Base-by-base conservation (phyloP, 1,140 invertebrate genomes). In the Diachasma alloeum region DNA sequence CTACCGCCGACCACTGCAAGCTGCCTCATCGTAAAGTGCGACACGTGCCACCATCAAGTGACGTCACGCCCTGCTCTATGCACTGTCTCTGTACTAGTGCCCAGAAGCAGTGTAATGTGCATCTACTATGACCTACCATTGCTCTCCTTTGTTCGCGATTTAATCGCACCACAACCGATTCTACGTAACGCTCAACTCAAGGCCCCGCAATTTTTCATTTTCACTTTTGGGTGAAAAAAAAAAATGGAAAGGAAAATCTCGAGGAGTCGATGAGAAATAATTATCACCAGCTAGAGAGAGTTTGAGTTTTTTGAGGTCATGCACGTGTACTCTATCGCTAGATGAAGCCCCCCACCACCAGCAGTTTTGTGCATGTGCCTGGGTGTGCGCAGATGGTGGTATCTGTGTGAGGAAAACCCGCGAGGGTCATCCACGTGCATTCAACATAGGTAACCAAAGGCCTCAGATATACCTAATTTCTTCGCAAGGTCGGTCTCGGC, bases 11-110 rank as follows among this genome's bases (percentile, higher is more conserved):
- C 76, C 76, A 69, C 72, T 67, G 36, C 24, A 67, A 75, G 70
- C 75, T 59, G 78, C 74, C 15, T 77, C 75, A 67, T 77, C 73
- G 75, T 81, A 81, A 84, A 80, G 77, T 31, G 79, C 76, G 86
- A 81, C 87, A 87, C 86, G 86, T 87, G 87, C 85, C 85, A 79
- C 80, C 72, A 19, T 3, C 48, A 17, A 75, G 70, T 87, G 87
- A 87, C 87, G 87, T 88, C 87, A 88, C 82, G 46, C 73, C 72
- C 59, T 19, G 46, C 31, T 77, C 72, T 80, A 82, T 84, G 85
- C 84, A 86, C 78, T 82, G 84, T 81, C 66, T 70, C n/a, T 46
- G 44, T n/a, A 46, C 11, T 46, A 46, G 11, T 46, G 44, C 44
- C 39, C 39, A 53, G 56, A 31, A 59, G 44, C 73, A 71, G 72